Conservation (phyloP, 2,888 invertebrate species). For the Petrolisthes manimaculis region DNA sequence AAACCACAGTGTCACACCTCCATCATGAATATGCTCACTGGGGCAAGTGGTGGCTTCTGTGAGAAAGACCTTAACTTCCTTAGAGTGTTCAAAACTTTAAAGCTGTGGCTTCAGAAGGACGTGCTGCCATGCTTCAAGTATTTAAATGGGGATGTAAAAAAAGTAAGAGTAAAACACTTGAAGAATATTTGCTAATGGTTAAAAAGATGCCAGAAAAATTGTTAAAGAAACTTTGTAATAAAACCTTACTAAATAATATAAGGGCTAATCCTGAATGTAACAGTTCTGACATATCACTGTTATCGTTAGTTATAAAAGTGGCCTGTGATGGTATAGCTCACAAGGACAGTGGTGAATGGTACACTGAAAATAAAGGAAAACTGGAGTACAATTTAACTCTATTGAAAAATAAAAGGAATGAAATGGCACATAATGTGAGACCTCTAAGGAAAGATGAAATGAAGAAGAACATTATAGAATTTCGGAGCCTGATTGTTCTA, state of each 20-base stretch:
- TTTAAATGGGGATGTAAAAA: not conserved
- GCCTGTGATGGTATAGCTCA: not conserved
- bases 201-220: too few relatives aligned
- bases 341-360: not conserved
- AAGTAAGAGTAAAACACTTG: not conserved
- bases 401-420: constrained; percentile 2
- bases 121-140: not conserved
- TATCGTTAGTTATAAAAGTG: not conserved
- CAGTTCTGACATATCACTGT: not conserved
- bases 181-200: not conserved
- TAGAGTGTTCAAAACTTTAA: not conserved
- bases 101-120: not conserved
- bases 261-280: not conserved
- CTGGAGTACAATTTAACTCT: not conserved
- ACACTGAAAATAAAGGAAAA: not conserved
- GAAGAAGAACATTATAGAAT: not conserved
- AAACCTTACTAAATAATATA: too few relatives aligned
- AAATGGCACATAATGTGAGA: constrained; percentile 1
- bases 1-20: too few relatives aligned
- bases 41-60: not conserved
- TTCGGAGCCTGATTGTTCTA: not conserved
- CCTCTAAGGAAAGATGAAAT: not conserved
- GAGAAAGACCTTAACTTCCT: not conserved
- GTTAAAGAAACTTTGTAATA: too few relatives aligned
- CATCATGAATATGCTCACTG: too few relatives aligned